phyloP scores from a whole-genome alignment of 2,113 vertebrate species.

The Pavo muticus region DNA sequence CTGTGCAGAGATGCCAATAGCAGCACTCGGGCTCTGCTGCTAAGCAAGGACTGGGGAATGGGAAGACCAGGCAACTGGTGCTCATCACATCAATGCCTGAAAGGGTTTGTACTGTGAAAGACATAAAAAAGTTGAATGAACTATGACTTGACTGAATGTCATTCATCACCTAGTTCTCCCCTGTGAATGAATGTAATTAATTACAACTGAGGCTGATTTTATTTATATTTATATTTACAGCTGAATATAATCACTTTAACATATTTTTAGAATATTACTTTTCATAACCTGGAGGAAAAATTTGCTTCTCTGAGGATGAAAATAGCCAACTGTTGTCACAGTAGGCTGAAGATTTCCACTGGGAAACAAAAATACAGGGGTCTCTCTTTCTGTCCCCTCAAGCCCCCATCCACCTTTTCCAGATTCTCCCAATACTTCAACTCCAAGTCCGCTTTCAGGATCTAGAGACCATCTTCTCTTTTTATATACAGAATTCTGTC shows the following conservation, averaged over 20 bases:
- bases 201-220: conserved; percentile 11
- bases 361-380: too few relatives aligned
- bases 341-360: not conserved
- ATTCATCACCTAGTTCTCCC: conserved; percentile 44
- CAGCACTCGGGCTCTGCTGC: too few relatives aligned
- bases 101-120: not conserved
- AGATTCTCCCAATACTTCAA: not conserved
- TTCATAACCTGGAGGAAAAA: not conserved
- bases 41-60: not conserved
- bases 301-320: not conserved
- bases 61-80: not conserved
- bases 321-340: conserved; percentile 33
- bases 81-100: not conserved
- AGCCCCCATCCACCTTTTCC: not conserved
- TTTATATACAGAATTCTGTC: not conserved
- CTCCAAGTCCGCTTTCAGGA: not conserved
- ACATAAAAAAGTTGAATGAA: not conserved
- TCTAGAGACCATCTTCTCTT: not conserved
- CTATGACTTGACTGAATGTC: conserved; percentile 17
- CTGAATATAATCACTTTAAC: conserved; percentile 15
- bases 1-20: not conserved
- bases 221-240: conserved; percentile 56
- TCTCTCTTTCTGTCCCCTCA: not conserved
- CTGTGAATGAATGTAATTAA: conserved; percentile 46
- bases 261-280: conserved; percentile 47